Conservation (phyloP, 2,113 vertebrate genomes). For the Siniperca knerii region DNA sequence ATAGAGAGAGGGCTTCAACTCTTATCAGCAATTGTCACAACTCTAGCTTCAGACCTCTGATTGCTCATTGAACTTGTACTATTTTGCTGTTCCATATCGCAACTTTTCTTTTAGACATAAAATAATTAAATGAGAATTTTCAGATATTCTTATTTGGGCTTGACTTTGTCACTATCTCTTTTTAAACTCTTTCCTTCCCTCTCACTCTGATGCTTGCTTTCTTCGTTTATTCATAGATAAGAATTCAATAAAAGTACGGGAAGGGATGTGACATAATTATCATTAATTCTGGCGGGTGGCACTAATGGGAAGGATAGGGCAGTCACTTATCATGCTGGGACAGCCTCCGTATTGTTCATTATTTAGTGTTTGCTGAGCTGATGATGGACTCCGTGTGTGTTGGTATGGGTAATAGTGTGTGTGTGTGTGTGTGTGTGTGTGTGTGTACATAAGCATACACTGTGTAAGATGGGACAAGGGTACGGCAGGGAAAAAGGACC, state of each 20-base stretch:
- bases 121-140: slow-evolving; percentile 69
- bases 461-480: slow-evolving; percentile 73
- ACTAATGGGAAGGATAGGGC: slow-evolving; percentile 86
- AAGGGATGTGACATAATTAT: slow-evolving; percentile 93
- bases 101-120: slow-evolving; percentile 52
- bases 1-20: slow-evolving; percentile 40
- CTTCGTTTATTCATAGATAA: slow-evolving; percentile 87
- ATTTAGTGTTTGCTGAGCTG: slow-evolving; percentile 98
- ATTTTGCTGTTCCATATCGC: slow-evolving; percentile 59
- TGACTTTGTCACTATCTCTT: slow-evolving; percentile 72
- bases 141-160: slow-evolving; percentile 70
- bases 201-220: slow-evolving; percentile 53
- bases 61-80: slow-evolving; percentile 66
- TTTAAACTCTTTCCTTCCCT: slow-evolving; percentile 53
- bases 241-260: slow-evolving; percentile 91
- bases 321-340: slow-evolving; percentile 92
- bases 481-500: slow-evolving; percentile 78
- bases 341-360: slow-evolving; percentile 93
- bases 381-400: slow-evolving; percentile 78
- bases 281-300: slow-evolving; percentile 90
- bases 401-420: slow-evolving; percentile 4
- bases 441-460: slow-evolving; percentile 50
- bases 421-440: background rate
- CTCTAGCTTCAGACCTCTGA: slow-evolving; percentile 51
- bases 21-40: slow-evolving; percentile 65